Conservation (phyloP, 2,888 invertebrate genomes). For the Idaea straminata region DNA sequence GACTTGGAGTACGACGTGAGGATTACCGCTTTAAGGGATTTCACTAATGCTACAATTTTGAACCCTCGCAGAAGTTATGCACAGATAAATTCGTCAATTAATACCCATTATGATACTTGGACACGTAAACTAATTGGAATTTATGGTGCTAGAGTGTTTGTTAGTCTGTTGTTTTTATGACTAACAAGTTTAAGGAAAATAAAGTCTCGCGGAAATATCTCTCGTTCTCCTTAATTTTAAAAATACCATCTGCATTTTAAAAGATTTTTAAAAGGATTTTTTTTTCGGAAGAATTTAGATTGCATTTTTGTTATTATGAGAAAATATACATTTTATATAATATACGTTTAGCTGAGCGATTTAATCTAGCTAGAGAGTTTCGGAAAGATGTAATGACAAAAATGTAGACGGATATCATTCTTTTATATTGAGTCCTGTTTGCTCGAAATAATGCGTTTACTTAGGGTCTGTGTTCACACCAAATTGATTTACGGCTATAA, state of each 20-base stretch:
- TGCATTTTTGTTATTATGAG: neutral
- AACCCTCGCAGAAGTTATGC: constrained; percentile 32
- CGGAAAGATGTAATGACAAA: constrained; percentile 23
- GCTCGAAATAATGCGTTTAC: constrained; percentile 59
- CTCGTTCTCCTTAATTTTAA: too few species aligned
- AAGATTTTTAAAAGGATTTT: too few species aligned
- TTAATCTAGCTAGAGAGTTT: constrained; percentile 31
- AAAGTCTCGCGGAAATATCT: too few species aligned
- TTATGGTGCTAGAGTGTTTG: constrained; percentile 12
- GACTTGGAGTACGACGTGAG: constrained; percentile 64
- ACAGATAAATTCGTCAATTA: constrained; percentile 34
- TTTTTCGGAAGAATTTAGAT: neutral
- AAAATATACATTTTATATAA: constrained; percentile 1
- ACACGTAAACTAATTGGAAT: constrained; percentile 26
- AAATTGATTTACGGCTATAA: constrained; percentile 62
- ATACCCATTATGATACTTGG: constrained; percentile 27
- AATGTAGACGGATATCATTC: constrained; percentile 45
- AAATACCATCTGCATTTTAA: too few species aligned
- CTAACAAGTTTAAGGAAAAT: too few species aligned
- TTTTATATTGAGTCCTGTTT: constrained; percentile 57
- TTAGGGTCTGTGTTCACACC: constrained; percentile 48
- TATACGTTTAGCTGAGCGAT: constrained; percentile 23
- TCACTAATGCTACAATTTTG: constrained; percentile 53
- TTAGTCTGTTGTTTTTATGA: neutral
- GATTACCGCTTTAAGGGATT: constrained; percentile 61